Conservation (phyloP, 64 coral and sea anemone species). For the Actinia tenebrosa region DNA sequence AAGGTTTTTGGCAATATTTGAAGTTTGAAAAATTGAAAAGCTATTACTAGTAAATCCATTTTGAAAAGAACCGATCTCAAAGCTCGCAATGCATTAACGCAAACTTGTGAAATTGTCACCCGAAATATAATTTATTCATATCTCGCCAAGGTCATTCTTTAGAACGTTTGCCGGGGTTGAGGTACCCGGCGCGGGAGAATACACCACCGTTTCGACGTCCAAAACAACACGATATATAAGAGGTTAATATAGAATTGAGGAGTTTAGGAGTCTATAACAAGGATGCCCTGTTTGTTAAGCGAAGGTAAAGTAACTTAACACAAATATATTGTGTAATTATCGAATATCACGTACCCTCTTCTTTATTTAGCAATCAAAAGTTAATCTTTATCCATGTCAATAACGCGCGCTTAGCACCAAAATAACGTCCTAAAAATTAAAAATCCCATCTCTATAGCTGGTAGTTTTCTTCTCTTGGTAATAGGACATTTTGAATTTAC, state of each 20-base stretch:
- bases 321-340: background rate
- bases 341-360: too few relatives aligned
- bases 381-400: background rate
- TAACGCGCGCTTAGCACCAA: too few relatives aligned
- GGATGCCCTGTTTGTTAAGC: constrained; percentile 40
- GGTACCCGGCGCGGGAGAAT: background rate
- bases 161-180: background rate
- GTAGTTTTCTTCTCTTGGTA: background rate
- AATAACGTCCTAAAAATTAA: too few relatives aligned
- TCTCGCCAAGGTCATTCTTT: constrained; percentile 6
- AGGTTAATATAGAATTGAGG: background rate
- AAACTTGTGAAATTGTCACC: constrained; percentile 8
- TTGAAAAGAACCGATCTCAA: background rate
- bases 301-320: constrained; percentile 49
- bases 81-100: background rate
- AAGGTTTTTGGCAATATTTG: too few relatives aligned
- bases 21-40: too few relatives aligned
- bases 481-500: background rate
- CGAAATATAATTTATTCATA: too few relatives aligned
- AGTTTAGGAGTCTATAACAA: background rate
- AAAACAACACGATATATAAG: background rate
- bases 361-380: too few relatives aligned
- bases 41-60: too few relatives aligned
- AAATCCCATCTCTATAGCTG: background rate
- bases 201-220: background rate